These are phyloP conservation scores for Philereme vetulata DNA, from an alignment of 2,888 invertebrate species.

Conservation along the genomic window DNA sequence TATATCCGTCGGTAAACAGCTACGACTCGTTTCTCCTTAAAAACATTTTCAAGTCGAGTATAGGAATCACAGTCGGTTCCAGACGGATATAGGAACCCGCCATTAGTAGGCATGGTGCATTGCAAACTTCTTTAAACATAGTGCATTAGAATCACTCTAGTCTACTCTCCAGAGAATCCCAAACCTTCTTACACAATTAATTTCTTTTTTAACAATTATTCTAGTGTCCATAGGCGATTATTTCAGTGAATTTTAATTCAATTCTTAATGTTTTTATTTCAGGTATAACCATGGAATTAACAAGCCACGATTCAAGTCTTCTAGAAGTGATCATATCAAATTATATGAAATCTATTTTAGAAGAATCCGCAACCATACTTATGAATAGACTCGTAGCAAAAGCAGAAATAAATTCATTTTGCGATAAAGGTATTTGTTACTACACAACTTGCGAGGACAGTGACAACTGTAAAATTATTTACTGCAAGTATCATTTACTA, in stretches of 20 bases:
- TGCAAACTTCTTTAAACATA: too few species aligned
- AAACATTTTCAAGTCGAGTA: too few species aligned
- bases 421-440: conserved; percentile 58
- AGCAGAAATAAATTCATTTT: conserved; percentile 54
- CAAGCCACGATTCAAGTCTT: conserved; percentile 41
- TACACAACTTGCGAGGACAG: conserved; percentile 51
- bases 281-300: conserved; percentile 26
- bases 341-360: conserved; percentile 50
- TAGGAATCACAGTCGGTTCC: too few species aligned
- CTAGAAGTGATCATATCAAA: conserved; percentile 39
- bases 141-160: too few species aligned
- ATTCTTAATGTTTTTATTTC: conserved; percentile 8
- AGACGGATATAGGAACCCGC: too few species aligned
- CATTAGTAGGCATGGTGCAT: too few species aligned
- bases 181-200: too few species aligned
- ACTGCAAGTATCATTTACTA: conserved; percentile 58
- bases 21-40: too few species aligned
- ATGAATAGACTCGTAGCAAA: conserved; percentile 55
- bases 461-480: conserved; percentile 45
- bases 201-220: too few species aligned
- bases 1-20: too few species aligned
- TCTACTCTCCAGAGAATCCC: too few species aligned
- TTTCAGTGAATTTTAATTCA: not conserved
- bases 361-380: conserved; percentile 52
- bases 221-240: too few species aligned